Percentiles rank a stretch among this genome's conserved stretches.
phyloP scores from a whole-genome alignment of 2,888 invertebrate species.

The Tuta absoluta region DNA sequence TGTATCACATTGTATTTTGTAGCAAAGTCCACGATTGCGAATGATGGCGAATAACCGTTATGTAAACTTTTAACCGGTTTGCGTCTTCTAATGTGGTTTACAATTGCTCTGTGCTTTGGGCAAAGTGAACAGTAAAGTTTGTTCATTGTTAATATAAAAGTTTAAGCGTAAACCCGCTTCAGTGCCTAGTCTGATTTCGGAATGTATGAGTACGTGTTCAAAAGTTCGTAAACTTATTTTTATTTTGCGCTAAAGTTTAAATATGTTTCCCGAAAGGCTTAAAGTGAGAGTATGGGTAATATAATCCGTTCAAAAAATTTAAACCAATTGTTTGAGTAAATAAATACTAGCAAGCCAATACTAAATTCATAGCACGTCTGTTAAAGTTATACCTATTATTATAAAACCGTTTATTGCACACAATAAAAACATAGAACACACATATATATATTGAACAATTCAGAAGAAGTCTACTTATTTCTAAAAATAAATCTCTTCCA shows the following conservation, averaged over 20 bases:
- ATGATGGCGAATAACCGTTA: neutral
- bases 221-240: slow-evolving; percentile 10
- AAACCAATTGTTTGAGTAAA: no score
- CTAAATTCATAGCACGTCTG: no score
- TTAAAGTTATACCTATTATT: no score
- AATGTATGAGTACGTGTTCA: neutral
- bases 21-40: no score
- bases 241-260: neutral
- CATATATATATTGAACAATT: no score
- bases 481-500: no score
- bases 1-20: no score
- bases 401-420: no score
- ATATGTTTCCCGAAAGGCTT: slow-evolving; percentile 2
- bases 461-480: no score
- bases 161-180: neutral
- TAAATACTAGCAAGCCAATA: no score
- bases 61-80: neutral
- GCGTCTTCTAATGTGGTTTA: slow-evolving; percentile 10
- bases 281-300: neutral
- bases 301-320: no score
- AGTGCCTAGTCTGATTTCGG: neutral
- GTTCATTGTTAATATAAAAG: neutral
- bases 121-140: neutral
- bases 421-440: no score
- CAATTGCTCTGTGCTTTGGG: neutral